A percentile compares a stretch with the other conserved stretches of the same genome.
phyloP scores from a whole-genome alignment of 2,113 vertebrate species.

The Bambusicola thoracicus region DNA sequence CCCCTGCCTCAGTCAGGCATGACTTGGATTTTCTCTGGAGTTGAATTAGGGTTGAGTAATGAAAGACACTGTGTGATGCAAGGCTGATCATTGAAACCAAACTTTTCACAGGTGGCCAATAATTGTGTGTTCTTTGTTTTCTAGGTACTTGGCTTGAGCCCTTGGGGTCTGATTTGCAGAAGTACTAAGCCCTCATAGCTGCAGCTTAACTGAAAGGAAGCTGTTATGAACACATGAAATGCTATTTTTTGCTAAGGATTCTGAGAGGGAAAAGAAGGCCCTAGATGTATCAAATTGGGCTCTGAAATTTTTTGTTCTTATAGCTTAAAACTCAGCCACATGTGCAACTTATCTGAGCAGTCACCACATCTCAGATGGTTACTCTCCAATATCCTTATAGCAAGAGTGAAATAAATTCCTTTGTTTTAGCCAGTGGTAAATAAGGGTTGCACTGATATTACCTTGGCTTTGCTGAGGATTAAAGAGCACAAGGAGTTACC shows the following conservation, averaged over 20 bases:
- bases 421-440: slow-evolving; percentile 4
- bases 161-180: slow-evolving; percentile 55
- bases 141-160: slow-evolving; percentile 36
- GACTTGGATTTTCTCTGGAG: slow-evolving; percentile 9
- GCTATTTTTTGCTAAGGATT: slow-evolving; percentile 32
- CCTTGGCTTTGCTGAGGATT: slow-evolving; percentile 14
- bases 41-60: slow-evolving; percentile 36
- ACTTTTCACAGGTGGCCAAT: slow-evolving; percentile 47
- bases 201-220: slow-evolving; percentile 42
- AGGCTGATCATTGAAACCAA: slow-evolving; percentile 48
- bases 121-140: slow-evolving; percentile 53
- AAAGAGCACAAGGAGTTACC: slow-evolving; percentile 7
- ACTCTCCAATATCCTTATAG: not conserved
- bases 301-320: slow-evolving; percentile 2
- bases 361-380: not conserved
- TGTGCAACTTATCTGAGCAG: not conserved
- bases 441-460: not conserved
- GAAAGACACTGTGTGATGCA: not conserved
- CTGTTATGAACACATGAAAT: slow-evolving; percentile 28
- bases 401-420: not conserved
- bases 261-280: not conserved
- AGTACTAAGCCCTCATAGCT: slow-evolving; percentile 27
- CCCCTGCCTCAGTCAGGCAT: slow-evolving; percentile 6
- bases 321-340: not conserved
- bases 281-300: not conserved